These are phyloP conservation scores for Tridacna gigas DNA, from an alignment of 2,888 invertebrate genomes.

Conservation along the genomic window DNA sequence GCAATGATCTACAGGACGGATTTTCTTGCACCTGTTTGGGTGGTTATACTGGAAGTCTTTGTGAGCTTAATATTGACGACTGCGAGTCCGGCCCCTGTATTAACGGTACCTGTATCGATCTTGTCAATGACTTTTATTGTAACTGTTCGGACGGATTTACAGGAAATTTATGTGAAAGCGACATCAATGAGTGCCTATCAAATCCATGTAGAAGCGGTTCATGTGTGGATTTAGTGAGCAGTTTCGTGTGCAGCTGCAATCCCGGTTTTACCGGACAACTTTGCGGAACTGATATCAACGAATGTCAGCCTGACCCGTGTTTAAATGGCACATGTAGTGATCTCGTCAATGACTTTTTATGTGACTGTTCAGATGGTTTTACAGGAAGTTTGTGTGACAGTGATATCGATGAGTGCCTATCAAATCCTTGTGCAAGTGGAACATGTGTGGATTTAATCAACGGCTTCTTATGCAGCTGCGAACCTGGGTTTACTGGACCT, in stretches of 20 bases:
- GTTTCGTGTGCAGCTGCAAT: not conserved
- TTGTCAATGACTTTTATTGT: not conserved
- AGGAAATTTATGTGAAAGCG: not conserved
- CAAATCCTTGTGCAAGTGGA: constrained; percentile 1
- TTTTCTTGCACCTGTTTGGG: not conserved
- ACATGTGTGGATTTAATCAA: constrained; percentile 2
- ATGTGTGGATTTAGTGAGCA: constrained; percentile 2
- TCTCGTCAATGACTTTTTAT: not conserved
- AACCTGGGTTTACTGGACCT: not conserved
- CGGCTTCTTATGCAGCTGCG: not conserved
- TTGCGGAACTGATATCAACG: constrained; percentile 9
- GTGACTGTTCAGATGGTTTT: not conserved
- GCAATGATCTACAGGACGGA: not conserved
- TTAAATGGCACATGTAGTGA: not conserved
- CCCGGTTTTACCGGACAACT: not conserved
- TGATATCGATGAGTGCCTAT: not conserved
- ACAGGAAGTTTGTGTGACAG: not conserved
- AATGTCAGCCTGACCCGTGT: constrained; percentile 1
- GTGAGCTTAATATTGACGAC: not conserved
- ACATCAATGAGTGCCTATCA: constrained; percentile 9
- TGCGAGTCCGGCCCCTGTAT: not conserved
- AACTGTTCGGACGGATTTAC: not conserved
- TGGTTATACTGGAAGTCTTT: not conserved
- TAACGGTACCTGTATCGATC: not conserved
- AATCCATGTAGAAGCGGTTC: constrained; percentile 15